phyloP scores from a whole-genome alignment of 2,113 vertebrate genomes.

The Jaculus jaculus region DNA sequence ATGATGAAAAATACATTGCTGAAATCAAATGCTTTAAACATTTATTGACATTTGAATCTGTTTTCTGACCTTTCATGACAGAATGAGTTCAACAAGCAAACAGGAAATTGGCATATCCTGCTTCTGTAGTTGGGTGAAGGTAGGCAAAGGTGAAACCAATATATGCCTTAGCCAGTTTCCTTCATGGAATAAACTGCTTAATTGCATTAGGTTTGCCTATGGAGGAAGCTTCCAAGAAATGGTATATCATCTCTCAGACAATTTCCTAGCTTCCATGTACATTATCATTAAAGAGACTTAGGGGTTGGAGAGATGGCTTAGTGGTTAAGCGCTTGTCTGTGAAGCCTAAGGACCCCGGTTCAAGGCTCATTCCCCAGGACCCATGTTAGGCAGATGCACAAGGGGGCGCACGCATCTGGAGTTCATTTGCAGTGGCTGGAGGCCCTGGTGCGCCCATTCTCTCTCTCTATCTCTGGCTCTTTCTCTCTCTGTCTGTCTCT shows the following conservation, averaged over 20 bases:
- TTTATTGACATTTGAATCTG: slow-evolving; percentile 76
- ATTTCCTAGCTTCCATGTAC: neutral
- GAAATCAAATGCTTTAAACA: slow-evolving; percentile 70
- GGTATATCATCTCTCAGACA: neutral
- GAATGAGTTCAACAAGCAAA: slow-evolving; percentile 72
- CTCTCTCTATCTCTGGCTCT: too few species aligned
- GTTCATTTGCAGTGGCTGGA: too few species aligned
- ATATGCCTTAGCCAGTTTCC: slow-evolving; percentile 17
- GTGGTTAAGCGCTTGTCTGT: too few species aligned
- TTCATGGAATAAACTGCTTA: slow-evolving; percentile 2
- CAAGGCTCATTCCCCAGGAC: too few species aligned
- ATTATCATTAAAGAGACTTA: neutral
- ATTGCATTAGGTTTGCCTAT: neutral
- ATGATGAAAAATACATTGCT: neutral
- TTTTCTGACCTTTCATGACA: slow-evolving; percentile 76
- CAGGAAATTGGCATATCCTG: slow-evolving; percentile 54
- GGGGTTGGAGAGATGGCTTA: too few species aligned
- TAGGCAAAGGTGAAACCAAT: slow-evolving; percentile 62
- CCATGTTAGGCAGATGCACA: too few species aligned
- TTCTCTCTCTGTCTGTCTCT: too few species aligned
- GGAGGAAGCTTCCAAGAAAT: neutral
- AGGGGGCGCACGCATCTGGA: too few species aligned
- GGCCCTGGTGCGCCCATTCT: too few species aligned
- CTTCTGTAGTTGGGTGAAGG: slow-evolving; percentile 56
- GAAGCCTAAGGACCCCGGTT: too few species aligned